Evolutionary conservation across 2,113 vertebrate genomes (phyloP), one percentile per base, ranked within the genome.

Genomic region (Prunella himalayana): DNA sequence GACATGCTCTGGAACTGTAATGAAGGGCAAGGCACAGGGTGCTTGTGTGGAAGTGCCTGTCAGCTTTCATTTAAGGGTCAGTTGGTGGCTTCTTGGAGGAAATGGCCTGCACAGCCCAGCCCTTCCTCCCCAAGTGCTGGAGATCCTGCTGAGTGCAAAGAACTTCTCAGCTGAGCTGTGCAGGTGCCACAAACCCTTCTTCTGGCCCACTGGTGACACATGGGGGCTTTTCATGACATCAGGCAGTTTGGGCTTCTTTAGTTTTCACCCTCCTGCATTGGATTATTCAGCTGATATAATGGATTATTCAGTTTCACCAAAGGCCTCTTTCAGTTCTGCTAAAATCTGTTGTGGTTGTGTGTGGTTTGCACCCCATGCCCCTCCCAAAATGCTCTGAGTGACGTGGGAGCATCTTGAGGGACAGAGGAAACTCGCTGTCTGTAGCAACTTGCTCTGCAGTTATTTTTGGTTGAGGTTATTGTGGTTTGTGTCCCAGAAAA

Each of bases 401-500:
- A 85, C 1, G 4, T 28, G 75, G 37, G 31, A 63, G 54, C 66
- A 68, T 77, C 93, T 56, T 24, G 90, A 70, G 59, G 70, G 81
- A 31, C 1, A 16, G 71, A 66, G 76, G 68, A 56, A 93, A 73
- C 56, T 61, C 49, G 14, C 24, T 60, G 51, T 35, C 64, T 78
- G 49, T 12, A 90, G 60, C 57, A 83, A 35, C 53, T 64, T 24
- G 65, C 61, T 95, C 35, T 75, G 82, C 88, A 92, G 88, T 79
- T 93, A 86, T 64, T 92, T 96, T 56, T 86, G 56, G 33, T 37
- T 45, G 82, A 86, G 72, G 72, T 37, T 83, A 6, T 8, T 68
- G 88, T 65, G 94, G 76, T 92, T 92, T 83, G 64, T 51, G 60
- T 72, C 87, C 66, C 87, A 92, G 77, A 86, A 94, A 77, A 86